Conservation (phyloP, 1,140 invertebrate genomes). For the Hirudo medicinalis region DNA sequence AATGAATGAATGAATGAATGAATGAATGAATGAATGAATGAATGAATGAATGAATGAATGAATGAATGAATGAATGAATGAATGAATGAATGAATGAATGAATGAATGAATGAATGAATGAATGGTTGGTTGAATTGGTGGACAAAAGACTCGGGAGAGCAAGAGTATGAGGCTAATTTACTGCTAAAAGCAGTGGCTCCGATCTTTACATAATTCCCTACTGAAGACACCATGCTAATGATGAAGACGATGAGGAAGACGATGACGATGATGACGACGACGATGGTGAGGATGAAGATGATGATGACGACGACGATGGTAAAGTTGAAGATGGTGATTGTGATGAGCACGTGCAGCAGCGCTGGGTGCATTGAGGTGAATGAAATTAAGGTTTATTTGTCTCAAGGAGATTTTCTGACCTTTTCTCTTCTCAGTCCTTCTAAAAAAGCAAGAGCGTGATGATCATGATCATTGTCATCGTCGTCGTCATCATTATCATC, state of each 20-base stretch:
- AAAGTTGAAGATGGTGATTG: background rate
- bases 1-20: too few species aligned
- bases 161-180: too few species aligned
- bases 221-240: background rate
- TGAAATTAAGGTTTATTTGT: too few species aligned
- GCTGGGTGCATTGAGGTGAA: too few species aligned
- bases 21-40: conserved; percentile 3
- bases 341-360: background rate
- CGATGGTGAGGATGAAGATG: background rate
- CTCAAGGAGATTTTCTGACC: too few species aligned
- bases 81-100: background rate
- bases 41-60: background rate
- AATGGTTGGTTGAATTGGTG: conserved; percentile 12
- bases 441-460: too few species aligned
- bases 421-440: too few species aligned
- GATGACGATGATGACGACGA: conserved; percentile 10
- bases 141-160: background rate
- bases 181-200: background rate
- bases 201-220: background rate
- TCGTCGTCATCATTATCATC: background rate
- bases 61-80: background rate
- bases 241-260: conserved; percentile 13
- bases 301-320: background rate
- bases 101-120: conserved; percentile 18
- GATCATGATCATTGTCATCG: too few species aligned